Evolutionary conservation across 2,888 invertebrate genomes (phyloP).

Genomic region (Osmoderma eremita): DNA sequence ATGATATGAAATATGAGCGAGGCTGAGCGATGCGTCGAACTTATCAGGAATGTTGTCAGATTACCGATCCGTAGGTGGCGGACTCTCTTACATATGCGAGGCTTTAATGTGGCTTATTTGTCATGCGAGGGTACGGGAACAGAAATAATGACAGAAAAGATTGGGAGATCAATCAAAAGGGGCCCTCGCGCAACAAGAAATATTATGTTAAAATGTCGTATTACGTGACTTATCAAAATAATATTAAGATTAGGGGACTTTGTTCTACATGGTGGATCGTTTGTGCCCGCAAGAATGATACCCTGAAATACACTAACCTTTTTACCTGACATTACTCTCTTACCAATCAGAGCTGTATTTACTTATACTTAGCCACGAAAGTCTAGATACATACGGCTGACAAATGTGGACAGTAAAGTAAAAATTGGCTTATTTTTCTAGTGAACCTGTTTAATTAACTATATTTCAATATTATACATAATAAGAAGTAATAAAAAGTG

Average conservation of each 20-base stretch:
- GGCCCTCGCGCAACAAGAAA: slow-evolving; percentile 35
- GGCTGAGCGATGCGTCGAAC: slow-evolving; percentile 57
- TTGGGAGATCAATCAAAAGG: slow-evolving; percentile 55
- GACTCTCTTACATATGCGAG: slow-evolving; percentile 47
- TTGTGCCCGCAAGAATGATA: slow-evolving; percentile 10
- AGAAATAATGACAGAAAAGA: slow-evolving; percentile 52
- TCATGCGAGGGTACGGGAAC: slow-evolving; percentile 52
- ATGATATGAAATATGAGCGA: slow-evolving; percentile 54
- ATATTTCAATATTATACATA: no score
- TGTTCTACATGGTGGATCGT: slow-evolving; percentile 16
- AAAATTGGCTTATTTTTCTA: no score
- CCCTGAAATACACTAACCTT: no score
- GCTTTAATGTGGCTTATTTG: slow-evolving; percentile 55
- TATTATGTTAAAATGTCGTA: slow-evolving; percentile 33
- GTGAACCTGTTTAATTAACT: no score
- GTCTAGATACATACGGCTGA: no score
- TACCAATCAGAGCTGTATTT: no score
- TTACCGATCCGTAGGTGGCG: slow-evolving; percentile 56
- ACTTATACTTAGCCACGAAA: no score
- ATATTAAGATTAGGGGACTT: slow-evolving; percentile 16
- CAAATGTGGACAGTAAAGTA: no score
- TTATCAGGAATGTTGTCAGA: slow-evolving; percentile 59
- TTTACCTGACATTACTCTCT: no score
- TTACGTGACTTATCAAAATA: slow-evolving; percentile 37
- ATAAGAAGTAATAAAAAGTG: no score